Evolutionary conservation across 2,888 invertebrate genomes (phyloP), one percentile per base, ranked within the genome.

Genomic region (Drosophila setosimentum): DNA sequence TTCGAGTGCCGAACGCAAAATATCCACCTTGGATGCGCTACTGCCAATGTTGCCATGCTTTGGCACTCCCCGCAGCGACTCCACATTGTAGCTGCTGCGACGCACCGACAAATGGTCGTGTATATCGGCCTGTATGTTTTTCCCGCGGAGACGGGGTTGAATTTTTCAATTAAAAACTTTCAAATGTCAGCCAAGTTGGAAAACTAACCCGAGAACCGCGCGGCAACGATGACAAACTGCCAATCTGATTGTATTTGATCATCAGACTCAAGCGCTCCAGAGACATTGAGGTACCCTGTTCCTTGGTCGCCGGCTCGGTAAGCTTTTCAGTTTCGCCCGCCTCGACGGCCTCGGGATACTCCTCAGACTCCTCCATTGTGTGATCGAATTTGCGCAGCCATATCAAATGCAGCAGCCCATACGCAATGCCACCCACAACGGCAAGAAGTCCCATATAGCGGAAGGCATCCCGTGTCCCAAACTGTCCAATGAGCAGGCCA

Each of bases 401-500:
- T 83, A 95, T 94, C 81, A 95, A 95, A 91, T 97, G 96, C 24
- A 97, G 91, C 0, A 96, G 82, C 0, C 96, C 95, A 78, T 97
- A 97, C 5, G 95, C 91, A 6, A 96, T 94, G 30, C 97, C 97
- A 24, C 96, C 96, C 1, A 95, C 94, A 65, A 96, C 96, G 0
- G 96, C 96, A 51, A 96, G 94, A 0, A 96, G 93, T 0, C 97
- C 97, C 96, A 97, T 97, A 76, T 96, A 95, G 21, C 96, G 94
- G 91, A 97, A 97, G 0, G 96, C 96, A 89, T 96, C 95, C 67
- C 97, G 94, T 8, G 96, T 97, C 0, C 96, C 97, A 50, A 96
- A 94, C 60, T 95, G 95, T 0, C 96, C 96, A 75, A 97, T 97
- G 16, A 97, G 94, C 21, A 96, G 94, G 50, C 97, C 97, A 27